phyloP scores from a whole-genome alignment of 2,797 vertebrate species.

The Coilia nasus region DNA sequence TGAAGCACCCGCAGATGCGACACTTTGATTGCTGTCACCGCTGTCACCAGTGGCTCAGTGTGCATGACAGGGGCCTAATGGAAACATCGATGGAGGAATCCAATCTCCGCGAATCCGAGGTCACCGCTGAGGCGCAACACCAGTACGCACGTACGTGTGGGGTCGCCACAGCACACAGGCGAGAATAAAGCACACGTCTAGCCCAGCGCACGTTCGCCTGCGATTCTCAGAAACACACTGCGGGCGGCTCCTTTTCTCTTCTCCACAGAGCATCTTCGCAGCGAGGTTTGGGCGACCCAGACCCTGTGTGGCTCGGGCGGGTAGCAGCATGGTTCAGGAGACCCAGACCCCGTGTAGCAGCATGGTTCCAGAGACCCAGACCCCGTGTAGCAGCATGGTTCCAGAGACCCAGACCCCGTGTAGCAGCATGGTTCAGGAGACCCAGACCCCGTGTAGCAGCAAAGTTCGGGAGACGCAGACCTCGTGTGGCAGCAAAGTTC shows the following conservation, averaged over 20 bases:
- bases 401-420: no score
- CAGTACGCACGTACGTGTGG: constrained; percentile 47
- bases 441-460: no score
- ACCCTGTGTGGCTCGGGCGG: not conserved
- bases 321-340: no score
- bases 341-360: no score
- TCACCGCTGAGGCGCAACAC: constrained; percentile 15
- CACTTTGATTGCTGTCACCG: constrained; percentile 29
- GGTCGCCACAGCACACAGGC: constrained; percentile 45
- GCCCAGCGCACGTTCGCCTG: constrained; percentile 20
- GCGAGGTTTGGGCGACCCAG: no score
- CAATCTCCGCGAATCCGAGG: constrained; percentile 21
- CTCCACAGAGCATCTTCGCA: no score
- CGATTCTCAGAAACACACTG: constrained; percentile 28
- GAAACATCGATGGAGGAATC: constrained; percentile 18
- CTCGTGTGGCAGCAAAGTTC: no score
- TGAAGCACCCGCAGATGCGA: not conserved
- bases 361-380: no score
- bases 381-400: no score
- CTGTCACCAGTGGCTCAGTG: constrained; percentile 14
- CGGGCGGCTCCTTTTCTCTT: not conserved
- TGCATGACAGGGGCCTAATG: constrained; percentile 22
- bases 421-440: no score
- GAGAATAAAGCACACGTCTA: constrained; percentile 51
- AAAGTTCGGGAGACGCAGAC: no score